These are phyloP conservation scores for Sycobia sp. DNA, from an alignment of 1,140 invertebrate genomes.

Conservation along the genomic window DNA sequence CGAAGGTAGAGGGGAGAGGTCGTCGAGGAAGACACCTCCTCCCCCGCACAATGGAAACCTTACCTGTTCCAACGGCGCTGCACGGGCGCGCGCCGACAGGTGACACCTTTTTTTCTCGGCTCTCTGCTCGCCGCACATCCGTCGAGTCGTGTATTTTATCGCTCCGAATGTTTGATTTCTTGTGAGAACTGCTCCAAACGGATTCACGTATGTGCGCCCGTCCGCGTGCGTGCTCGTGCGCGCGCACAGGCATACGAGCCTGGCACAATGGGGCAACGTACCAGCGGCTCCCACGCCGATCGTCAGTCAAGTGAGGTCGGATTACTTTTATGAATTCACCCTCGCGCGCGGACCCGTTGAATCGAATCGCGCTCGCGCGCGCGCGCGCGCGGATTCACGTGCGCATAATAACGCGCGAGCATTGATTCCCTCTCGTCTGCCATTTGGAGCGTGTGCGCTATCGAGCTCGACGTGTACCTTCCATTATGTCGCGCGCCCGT, in stretches of 20 bases:
- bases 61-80: constrained; percentile 57
- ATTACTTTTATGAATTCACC: constrained; percentile 55
- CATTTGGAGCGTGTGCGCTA: constrained; percentile 6
- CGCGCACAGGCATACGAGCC: not conserved
- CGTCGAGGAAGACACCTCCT: not conserved
- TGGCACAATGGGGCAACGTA: constrained; percentile 7
- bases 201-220: too few relatives aligned
- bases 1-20: too few relatives aligned
- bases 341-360: constrained; percentile 21
- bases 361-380: constrained; percentile 14
- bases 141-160: constrained; percentile 52
- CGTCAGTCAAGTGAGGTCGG: constrained; percentile 55
- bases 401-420: too few relatives aligned
- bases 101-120: constrained; percentile 46
- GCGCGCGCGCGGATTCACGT: constrained; percentile 18
- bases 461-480: constrained; percentile 13
- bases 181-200: too few relatives aligned
- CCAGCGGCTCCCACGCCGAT: constrained; percentile 58
- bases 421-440: constrained; percentile 11
- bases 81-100: constrained; percentile 50
- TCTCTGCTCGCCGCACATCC: constrained; percentile 44
- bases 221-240: too few relatives aligned
- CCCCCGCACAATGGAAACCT: constrained; percentile 19
- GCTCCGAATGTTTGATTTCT: constrained; percentile 57
- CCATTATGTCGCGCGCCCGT: constrained; percentile 34